Evolutionary conservation across 2,797 vertebrate species (phyloP).

Genomic region (Florisuga fusca): DNA sequence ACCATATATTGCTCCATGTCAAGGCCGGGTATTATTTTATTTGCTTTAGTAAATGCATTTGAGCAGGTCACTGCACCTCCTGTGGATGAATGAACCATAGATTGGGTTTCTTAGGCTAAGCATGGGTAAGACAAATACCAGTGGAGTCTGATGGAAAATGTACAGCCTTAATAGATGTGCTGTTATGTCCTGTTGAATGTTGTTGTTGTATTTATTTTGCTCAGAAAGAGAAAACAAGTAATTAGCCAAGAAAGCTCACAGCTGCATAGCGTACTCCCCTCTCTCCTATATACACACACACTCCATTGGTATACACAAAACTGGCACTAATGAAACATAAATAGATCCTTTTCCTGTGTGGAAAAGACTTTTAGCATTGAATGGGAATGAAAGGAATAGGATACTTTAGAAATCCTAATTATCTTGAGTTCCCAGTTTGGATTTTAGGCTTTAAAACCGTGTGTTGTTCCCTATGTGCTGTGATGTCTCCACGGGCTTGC

Average conservation of each 20-base stretch:
- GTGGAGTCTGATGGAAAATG: slow-evolving; percentile 38
- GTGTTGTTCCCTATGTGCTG: not conserved
- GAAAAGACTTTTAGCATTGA: slow-evolving; percentile 39
- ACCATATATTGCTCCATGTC: not conserved
- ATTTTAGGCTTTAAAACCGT: not conserved
- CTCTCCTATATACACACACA: slow-evolving; percentile 54
- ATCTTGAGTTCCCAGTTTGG: not conserved
- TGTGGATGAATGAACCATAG: not conserved
- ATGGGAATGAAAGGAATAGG: slow-evolving; percentile 10
- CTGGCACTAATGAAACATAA: slow-evolving; percentile 66
- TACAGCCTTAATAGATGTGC: slow-evolving; percentile 59
- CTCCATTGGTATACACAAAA: slow-evolving; percentile 59
- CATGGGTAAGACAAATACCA: slow-evolving; percentile 1
- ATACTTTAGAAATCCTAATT: slow-evolving; percentile 26
- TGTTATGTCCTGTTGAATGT: slow-evolving; percentile 64
- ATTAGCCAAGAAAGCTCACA: slow-evolving; percentile 73
- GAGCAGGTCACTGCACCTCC: not conserved
- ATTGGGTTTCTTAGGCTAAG: not conserved
- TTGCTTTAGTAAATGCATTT: not conserved
- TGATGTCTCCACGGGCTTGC: not conserved
- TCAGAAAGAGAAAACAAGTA: slow-evolving; percentile 71
- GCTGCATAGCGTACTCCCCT: slow-evolving; percentile 57
- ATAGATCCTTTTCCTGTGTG: slow-evolving; percentile 63
- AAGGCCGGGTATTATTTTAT: slow-evolving; percentile 15
- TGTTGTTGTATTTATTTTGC: slow-evolving; percentile 76